Base-by-base conservation (phyloP, 2,113 vertebrate species). In the Pseudorhombus dupliciocellatus region DNA sequence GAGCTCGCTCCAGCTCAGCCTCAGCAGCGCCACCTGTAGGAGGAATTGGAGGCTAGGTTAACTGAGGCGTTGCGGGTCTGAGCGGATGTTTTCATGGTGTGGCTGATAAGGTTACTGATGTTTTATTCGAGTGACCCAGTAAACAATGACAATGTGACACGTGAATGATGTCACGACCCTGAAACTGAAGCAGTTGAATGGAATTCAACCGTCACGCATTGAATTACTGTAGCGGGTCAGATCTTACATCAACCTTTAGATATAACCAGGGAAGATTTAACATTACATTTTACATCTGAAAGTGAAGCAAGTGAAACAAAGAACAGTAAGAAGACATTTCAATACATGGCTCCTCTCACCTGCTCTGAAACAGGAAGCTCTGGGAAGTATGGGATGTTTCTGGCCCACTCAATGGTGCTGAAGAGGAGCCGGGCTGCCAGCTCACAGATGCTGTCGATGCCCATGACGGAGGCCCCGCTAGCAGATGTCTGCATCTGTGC, bases 401-500 rank as follows among this genome's bases (percentile, higher is more conserved):
- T 92, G 0, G 96, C 96, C 97, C 97, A 99, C 83, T 98, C 97
- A 37, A 99, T 97, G 2, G 96, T 96, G 92, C 97, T 98, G 94
- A 99, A 99, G 78, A 99, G 96, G 9, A 99, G 94, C 42, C 97
- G 92, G 4, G 97, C 97, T 0, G 97, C 97, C 90, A 99, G 88
- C 93, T 99, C 97, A 28, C 97, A 99, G 93, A 99, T 97, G 89
- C 96, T 99, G 92, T 99, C 97, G n/a, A 98, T 98, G 81, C 95
- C 95, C 94, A 97, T 94, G 80, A 95, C 92, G 0, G 92, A 89
- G 26, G 84, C 83, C 18, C 90, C 89, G 67, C 85, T 78, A 2
- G 87, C 89, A 10, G 91, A 83, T 1, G 69, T 84, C 90, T 94
- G 87, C 90, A 94, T 91, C 86, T 90, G 92, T 25, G 92, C 90